These are phyloP conservation scores for Hirtodrosophila trivittata DNA, from an alignment of 2,888 invertebrate genomes.

Conservation along the genomic window DNA sequence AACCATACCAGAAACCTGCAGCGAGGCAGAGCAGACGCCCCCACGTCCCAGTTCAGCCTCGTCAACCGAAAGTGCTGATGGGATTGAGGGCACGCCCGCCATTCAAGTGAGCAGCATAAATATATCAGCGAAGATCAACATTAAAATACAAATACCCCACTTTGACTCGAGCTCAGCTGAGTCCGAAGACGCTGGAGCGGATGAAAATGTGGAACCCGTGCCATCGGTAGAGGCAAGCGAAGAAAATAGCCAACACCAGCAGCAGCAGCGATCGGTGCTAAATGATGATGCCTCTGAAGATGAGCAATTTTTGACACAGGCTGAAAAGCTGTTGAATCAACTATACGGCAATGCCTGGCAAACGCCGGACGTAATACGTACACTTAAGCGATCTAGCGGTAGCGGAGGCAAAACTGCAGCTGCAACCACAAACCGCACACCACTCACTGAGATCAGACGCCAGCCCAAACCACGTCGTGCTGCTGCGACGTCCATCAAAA, in stretches of 20 bases:
- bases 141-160: conserved; percentile 81
- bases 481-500: conserved; percentile 26
- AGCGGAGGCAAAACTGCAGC: conserved; percentile 37
- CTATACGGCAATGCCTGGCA: conserved; percentile 83
- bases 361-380: conserved; percentile 82
- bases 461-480: conserved; percentile 17
- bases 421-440: conserved; percentile 5
- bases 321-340: conserved; percentile 78
- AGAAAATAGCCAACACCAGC: neutral
- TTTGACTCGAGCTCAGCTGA: conserved; percentile 46
- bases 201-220: conserved; percentile 1
- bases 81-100: conserved; percentile 23
- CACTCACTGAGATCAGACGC: conserved; percentile 29
- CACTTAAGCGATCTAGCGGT: conserved; percentile 69
- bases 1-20: conserved; percentile 79
- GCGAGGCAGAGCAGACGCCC: conserved; percentile 58
- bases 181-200: conserved; percentile 29
- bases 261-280: conserved; percentile 24
- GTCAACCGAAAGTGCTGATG: neutral
- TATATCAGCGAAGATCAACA: conserved; percentile 83
- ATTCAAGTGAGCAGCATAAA: conserved; percentile 79
- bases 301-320: conserved; percentile 69
- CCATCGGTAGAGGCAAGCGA: conserved; percentile 7
- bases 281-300: conserved; percentile 46
- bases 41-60: neutral